Base-by-base conservation (phyloP, 2,888 invertebrate species). In the Melinopterus prodromus region DNA sequence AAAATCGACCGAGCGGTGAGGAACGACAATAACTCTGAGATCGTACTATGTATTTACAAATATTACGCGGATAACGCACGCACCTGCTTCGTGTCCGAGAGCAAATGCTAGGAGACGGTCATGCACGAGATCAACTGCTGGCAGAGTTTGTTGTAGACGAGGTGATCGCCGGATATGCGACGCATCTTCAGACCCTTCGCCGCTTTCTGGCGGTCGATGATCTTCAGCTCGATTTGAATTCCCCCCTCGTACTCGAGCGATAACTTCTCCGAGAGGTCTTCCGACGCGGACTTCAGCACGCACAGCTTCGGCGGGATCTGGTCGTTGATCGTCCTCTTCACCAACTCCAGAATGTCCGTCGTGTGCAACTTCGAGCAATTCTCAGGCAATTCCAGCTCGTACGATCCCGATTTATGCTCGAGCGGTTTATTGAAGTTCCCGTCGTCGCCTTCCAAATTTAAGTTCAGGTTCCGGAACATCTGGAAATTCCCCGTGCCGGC, bases 61-160 rank as follows among this genome's bases (percentile, higher is more conserved):
- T 26, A 26, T 26, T 26, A 26, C 26, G 26, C 12, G 53, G 53
- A 53, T 6, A 53, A 53, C 53, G 12, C 9, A 53, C 12, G 7
- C 7, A 53, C 12, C 53, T 12, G 53, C 53, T 53, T 53, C 53
- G 9, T 7, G 1, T 53, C 26, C 26, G 53, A 12, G 3, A 12
- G 53, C 12, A 80, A 80, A 82, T 82, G 83, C 83, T 84, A 90
- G 85, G 90, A 95, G 87, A 95, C 95, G 80, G 95, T 95, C 91
- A 97, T 93, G 87, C 96, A 96, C 77, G 95, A 95, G 81, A 97
- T 96, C 85, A 97, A 90, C 89, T 97, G 96, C 87, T 96, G 95
- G 89, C 97, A 97, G 70, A 97, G 91, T 88, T 96, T 95, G 82
- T 95, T 96, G 87, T 97, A 97, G 87, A 96, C 96, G 84, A 94